A percentile compares a stretch with the other conserved stretches of the same genome.
Evolutionary conservation across 2,888 invertebrate species (phyloP).

Genomic region (Lypha dubia): DNA sequence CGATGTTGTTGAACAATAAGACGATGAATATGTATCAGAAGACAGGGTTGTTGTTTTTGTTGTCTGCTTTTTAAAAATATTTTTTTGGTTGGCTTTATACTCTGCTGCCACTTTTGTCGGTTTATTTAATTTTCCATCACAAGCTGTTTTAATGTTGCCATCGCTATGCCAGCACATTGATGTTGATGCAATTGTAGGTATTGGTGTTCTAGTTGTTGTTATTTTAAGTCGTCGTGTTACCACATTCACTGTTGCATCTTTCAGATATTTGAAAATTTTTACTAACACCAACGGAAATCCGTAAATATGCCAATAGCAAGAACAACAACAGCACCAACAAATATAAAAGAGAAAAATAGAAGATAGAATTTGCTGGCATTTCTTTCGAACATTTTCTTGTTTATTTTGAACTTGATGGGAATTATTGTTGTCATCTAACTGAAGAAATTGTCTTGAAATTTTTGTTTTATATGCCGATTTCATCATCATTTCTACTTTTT

Average conservation of each 20-base stretch:
- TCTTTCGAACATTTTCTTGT: conserved; percentile 22
- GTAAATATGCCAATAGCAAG: conserved; percentile 61
- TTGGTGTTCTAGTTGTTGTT: conserved; percentile 70
- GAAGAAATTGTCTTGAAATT: conserved; percentile 23
- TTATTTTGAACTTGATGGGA: conserved; percentile 49
- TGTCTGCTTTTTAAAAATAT: conserved; percentile 30
- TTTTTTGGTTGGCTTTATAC: conserved; percentile 59
- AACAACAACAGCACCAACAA: conserved; percentile 31
- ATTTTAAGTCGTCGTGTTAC: conserved; percentile 58
- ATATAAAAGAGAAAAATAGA: background rate
- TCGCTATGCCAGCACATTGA: background rate
- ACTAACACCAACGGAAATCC: conserved; percentile 67
- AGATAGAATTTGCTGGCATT: conserved; percentile 55
- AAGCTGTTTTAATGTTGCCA: conserved; percentile 41
- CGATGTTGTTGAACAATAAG: conserved; percentile 62
- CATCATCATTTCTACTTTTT: background rate
- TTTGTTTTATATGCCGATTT: conserved; percentile 38
- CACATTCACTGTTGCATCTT: conserved; percentile 64
- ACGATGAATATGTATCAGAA: conserved; percentile 4
- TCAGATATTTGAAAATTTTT: conserved; percentile 65
- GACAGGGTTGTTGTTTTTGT: background rate
- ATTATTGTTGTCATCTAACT: conserved; percentile 32
- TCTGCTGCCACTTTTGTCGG: conserved; percentile 59
- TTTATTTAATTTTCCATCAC: conserved; percentile 44
- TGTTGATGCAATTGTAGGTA: conserved; percentile 37